Percentiles rank a stretch among this genome's conserved stretches.
phyloP scores from a whole-genome alignment of 1,140 invertebrate species.

The Nasonia vitripennis region DNA sequence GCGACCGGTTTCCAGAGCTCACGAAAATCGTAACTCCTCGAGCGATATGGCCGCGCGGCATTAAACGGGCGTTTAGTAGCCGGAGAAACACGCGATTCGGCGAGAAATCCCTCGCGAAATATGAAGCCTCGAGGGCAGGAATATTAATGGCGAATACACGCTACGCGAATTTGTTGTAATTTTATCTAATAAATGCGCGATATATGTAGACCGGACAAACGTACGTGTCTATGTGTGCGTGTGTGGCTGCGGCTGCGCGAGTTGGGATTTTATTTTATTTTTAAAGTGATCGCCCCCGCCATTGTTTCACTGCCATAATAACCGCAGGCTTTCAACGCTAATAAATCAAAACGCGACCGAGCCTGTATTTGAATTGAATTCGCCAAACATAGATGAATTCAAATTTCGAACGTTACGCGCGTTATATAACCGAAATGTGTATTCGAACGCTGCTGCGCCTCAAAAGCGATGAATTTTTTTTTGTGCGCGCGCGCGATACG shows the following conservation, averaged over 20 bases:
- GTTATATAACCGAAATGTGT: not conserved
- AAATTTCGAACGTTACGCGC: not conserved
- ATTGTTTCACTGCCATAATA: not conserved
- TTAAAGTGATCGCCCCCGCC: not conserved
- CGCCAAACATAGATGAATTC: not conserved
- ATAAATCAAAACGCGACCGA: not conserved
- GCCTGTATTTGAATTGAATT: not conserved
- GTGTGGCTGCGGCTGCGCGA: not conserved
- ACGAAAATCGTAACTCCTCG: slow-evolving; percentile 3
- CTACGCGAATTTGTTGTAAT: no score
- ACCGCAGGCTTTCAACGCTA: not conserved
- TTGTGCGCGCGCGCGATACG: no score
- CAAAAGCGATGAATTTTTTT: not conserved
- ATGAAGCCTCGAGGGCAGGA: not conserved
- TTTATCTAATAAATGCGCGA: no score
- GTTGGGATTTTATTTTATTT: not conserved
- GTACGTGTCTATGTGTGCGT: no score
- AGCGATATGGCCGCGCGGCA: not conserved
- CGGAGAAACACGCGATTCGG: no score
- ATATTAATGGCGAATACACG: not conserved
- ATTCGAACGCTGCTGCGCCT: not conserved
- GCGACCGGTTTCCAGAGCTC: not conserved
- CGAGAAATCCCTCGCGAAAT: not conserved
- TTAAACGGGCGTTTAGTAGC: not conserved
- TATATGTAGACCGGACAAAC: no score